Evolutionary conservation across 2,797 vertebrate genomes (phyloP).

Genomic region (Botia kubotai): DNA sequence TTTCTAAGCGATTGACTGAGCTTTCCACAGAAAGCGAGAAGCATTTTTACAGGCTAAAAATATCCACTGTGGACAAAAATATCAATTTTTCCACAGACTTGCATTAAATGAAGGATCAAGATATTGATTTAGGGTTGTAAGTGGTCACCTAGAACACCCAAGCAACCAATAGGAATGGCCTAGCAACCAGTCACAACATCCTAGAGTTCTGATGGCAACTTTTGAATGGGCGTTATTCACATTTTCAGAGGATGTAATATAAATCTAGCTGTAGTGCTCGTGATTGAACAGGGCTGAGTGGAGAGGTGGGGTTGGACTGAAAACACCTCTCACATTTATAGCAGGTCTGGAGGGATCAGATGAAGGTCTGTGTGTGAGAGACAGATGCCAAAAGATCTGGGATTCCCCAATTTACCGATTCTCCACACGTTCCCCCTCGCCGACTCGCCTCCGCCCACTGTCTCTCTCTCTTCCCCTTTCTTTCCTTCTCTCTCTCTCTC

Average conservation of each 20-base stretch:
- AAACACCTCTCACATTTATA: constrained; percentile 6
- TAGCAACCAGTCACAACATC: not conserved
- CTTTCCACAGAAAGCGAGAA: not conserved
- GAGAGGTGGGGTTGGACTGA: not conserved
- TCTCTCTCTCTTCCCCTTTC: constrained; percentile 26
- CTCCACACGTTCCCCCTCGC: constrained; percentile 22
- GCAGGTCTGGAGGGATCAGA: not conserved
- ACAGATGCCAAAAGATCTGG: constrained; percentile 34
- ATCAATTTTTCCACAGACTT: not conserved
- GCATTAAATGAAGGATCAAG: not conserved
- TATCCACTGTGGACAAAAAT: not conserved
- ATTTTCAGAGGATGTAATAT: not conserved
- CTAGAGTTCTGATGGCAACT: not conserved
- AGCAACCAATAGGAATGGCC: not conserved
- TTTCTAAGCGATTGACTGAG: not conserved
- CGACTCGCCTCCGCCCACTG: constrained; percentile 16
- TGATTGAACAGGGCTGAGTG: not conserved
- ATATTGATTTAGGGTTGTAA: not conserved
- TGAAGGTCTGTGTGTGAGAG: constrained; percentile 22
- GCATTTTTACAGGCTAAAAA: not conserved
- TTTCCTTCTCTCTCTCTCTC: constrained; percentile 36
- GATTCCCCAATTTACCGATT: constrained; percentile 51
- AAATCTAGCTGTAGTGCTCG: not conserved
- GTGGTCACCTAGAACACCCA: not conserved
- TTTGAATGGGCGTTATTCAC: not conserved